A percentile compares a stretch with the other conserved stretches of the same genome.
These are phyloP conservation scores for Euzetes globulus DNA, from an alignment of 2,888 invertebrate genomes.

Conservation along the genomic window DNA sequence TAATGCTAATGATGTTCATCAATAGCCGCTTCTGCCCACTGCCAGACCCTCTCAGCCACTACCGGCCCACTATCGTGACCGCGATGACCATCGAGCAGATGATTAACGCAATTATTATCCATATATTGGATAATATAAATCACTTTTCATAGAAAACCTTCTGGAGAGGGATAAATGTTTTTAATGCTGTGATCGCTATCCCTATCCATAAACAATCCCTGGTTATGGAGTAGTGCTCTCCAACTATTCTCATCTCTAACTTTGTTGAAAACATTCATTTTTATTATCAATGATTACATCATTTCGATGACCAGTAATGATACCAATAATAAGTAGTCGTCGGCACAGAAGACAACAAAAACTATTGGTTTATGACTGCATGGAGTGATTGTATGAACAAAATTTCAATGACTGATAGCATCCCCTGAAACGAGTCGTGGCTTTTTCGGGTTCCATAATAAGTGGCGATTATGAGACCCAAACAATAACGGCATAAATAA, in stretches of 20 bases:
- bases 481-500: slow-evolving; percentile 20
- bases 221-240: background rate
- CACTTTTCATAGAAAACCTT: background rate
- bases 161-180: background rate
- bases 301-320: background rate
- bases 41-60: background rate
- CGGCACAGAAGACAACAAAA: background rate
- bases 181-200: background rate
- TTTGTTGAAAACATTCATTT: background rate
- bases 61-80: slow-evolving; percentile 1
- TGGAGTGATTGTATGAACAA: no score
- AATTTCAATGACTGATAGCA: background rate
- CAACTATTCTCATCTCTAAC: background rate
- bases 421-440: background rate
- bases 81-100: slow-evolving; percentile 24
- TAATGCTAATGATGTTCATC: slow-evolving; percentile 29
- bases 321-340: background rate
- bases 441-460: background rate
- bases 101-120: slow-evolving; percentile 30
- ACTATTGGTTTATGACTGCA: no score
- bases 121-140: slow-evolving; percentile 26
- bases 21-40: background rate
- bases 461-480: slow-evolving; percentile 23
- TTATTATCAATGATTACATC: background rate
- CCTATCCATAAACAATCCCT: no score